Evolutionary conservation across 1,140 invertebrate species (phyloP).

Genomic region (Varroa destructor): DNA sequence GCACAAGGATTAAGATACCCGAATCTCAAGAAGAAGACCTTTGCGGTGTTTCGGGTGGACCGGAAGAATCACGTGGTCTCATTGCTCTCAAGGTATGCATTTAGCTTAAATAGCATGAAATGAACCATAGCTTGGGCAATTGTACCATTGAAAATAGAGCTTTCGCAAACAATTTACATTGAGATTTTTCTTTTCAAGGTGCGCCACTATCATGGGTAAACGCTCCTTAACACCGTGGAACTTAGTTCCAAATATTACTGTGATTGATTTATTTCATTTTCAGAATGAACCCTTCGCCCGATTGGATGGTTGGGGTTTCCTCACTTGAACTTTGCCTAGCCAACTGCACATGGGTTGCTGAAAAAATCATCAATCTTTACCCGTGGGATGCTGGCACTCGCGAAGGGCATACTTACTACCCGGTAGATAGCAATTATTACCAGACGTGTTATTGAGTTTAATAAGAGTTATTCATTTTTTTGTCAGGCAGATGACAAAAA

Average conservation of each 20-base stretch:
- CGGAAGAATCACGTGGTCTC: slow-evolving; percentile 45
- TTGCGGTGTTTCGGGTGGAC: slow-evolving; percentile 39
- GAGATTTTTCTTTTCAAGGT: no score
- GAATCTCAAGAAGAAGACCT: slow-evolving; percentile 40
- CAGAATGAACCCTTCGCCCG: slow-evolving; percentile 44
- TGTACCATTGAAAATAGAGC: no score
- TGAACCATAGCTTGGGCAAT: no score
- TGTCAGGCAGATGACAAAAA: no score
- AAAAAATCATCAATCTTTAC: slow-evolving; percentile 43
- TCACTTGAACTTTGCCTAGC: slow-evolving; percentile 43
- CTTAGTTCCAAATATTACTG: no score
- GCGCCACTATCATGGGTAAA: no score
- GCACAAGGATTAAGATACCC: slow-evolving; percentile 40
- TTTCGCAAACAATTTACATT: no score
- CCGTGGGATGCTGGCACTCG: slow-evolving; percentile 50
- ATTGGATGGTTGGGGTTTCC: slow-evolving; percentile 47
- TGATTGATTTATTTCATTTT: no score
- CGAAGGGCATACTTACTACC: slow-evolving; percentile 42
- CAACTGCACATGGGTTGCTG: slow-evolving; percentile 46
- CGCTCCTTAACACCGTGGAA: no score
- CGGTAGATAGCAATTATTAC: slow-evolving; percentile 8
- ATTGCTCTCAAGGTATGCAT: slow-evolving; percentile 43
- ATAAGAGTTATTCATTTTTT: neutral
- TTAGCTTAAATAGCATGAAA: slow-evolving; percentile 19
- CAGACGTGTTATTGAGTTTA: neutral